A percentile compares a stretch with the other conserved stretches of the same genome.
Evolutionary conservation across 1,140 invertebrate species (phyloP).

Genomic region (Frieseomelitta varia): DNA sequence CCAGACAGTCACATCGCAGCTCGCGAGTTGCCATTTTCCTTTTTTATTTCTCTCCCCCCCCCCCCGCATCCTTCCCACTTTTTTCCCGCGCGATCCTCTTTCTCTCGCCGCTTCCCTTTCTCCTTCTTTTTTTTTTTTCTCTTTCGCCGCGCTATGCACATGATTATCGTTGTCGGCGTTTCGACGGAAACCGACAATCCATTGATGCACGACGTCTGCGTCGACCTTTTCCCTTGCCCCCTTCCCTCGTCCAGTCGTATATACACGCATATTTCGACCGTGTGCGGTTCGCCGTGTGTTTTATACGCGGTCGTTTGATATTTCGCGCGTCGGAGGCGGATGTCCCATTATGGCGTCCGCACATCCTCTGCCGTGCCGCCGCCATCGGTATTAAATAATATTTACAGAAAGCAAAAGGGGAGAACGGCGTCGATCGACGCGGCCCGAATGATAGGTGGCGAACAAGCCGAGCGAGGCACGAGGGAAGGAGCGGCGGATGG

Average conservation of each 20-base stretch:
- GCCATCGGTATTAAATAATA: constrained; percentile 62
- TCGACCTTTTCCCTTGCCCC: constrained; percentile 21
- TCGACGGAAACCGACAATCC: constrained; percentile 73
- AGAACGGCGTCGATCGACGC: constrained; percentile 24
- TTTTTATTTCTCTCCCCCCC: too few species aligned
- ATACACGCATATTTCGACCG: constrained; percentile 22
- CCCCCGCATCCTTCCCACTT: background rate
- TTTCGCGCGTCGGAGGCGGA: constrained; percentile 55
- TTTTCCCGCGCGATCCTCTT: background rate
- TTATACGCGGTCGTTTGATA: constrained; percentile 57
- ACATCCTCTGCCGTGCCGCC: constrained; percentile 51
- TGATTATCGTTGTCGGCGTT: constrained; percentile 61
- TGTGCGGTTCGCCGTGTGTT: constrained; percentile 51
- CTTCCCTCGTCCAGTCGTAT: background rate
- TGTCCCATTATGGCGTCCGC: constrained; percentile 45
- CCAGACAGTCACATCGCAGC: constrained; percentile 23
- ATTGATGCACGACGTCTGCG: constrained; percentile 69
- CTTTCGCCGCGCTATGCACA: constrained; percentile 52
- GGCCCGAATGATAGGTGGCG: background rate
- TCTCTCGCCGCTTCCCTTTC: background rate
- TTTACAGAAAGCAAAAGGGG: constrained; percentile 56
- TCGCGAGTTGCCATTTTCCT: constrained; percentile 25
- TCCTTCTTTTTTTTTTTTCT: background rate
- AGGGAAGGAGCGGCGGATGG: background rate
- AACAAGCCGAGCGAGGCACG: too few species aligned